Evolutionary conservation across 2,888 invertebrate species (phyloP).

Genomic region (Drosophila paranaensis): DNA sequence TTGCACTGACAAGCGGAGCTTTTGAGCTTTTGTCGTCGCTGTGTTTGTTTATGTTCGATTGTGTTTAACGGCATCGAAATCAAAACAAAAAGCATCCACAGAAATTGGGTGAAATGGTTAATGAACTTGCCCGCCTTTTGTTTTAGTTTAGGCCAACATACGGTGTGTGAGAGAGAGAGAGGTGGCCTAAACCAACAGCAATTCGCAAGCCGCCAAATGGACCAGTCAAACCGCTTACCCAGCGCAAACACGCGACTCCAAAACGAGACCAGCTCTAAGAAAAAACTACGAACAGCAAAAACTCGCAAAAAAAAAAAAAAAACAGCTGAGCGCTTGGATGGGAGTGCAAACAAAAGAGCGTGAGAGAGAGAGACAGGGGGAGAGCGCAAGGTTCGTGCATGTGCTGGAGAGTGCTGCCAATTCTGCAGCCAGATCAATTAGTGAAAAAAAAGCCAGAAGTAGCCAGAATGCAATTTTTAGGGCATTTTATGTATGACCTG

Average conservation of each 20-base stretch:
- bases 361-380: neutral
- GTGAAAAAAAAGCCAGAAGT: no score
- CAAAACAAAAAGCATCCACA: conserved; percentile 45
- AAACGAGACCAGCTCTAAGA: conserved; percentile 60
- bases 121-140: conserved; percentile 67
- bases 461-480: no score
- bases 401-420: conserved; percentile 10
- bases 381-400: neutral
- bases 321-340: conserved; percentile 38
- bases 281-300: conserved; percentile 18
- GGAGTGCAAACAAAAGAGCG: conserved; percentile 5
- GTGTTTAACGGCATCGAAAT: conserved; percentile 24
- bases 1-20: conserved; percentile 10
- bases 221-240: conserved; percentile 69
- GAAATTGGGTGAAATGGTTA: conserved; percentile 75
- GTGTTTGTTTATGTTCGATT: neutral
- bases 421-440: no score
- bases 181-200: conserved; percentile 14
- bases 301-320: neutral
- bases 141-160: conserved; percentile 51
- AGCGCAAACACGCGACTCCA: conserved; percentile 58
- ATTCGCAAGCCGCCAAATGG: conserved; percentile 38
- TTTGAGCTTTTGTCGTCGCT: neutral
- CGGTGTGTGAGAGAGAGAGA: neutral
- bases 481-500: no score